These are phyloP conservation scores for Chloropsis hardwickii DNA, from an alignment of 2,113 vertebrate genomes.

Conservation along the genomic window DNA sequence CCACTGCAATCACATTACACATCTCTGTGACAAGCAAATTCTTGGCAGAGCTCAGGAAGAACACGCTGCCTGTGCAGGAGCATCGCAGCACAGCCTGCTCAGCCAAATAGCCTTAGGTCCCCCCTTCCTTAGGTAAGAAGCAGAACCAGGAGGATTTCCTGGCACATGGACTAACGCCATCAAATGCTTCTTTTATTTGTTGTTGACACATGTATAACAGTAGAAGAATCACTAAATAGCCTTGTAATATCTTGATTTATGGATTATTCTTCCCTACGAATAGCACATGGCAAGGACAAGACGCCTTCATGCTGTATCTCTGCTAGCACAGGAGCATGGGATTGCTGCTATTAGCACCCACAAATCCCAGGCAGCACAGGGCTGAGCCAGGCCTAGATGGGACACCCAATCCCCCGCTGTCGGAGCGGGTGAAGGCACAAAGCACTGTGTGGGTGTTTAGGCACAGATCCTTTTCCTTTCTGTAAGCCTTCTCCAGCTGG, in stretches of 20 bases:
- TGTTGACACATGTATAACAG: constrained; percentile 56
- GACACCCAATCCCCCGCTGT: accelerated
- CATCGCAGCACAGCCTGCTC: constrained; percentile 10
- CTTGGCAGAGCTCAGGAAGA: constrained; percentile 46
- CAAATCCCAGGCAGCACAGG: background rate
- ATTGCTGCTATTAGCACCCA: background rate
- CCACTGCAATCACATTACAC: background rate
- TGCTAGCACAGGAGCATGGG: background rate
- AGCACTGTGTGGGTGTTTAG: accelerated
- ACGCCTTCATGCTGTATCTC: background rate
- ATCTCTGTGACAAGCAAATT: constrained; percentile 28
- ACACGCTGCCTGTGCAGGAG: constrained; percentile 30
- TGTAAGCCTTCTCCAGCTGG: background rate
- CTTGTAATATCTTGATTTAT: constrained; percentile 63
- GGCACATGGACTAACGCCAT: constrained; percentile 45
- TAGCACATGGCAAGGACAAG: background rate
- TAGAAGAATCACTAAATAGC: constrained; percentile 50
- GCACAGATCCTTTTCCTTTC: background rate
- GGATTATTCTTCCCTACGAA: constrained; percentile 16
- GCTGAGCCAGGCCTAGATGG: background rate
- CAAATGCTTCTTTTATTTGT: constrained; percentile 56
- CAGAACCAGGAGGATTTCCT: constrained; percentile 50
- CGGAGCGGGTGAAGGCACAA: background rate
- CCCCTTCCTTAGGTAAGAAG: constrained; percentile 40
- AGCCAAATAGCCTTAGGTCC: constrained; percentile 64